These are phyloP conservation scores for Caretta caretta DNA, from an alignment of 2,113 vertebrate species.

Conservation along the genomic window DNA sequence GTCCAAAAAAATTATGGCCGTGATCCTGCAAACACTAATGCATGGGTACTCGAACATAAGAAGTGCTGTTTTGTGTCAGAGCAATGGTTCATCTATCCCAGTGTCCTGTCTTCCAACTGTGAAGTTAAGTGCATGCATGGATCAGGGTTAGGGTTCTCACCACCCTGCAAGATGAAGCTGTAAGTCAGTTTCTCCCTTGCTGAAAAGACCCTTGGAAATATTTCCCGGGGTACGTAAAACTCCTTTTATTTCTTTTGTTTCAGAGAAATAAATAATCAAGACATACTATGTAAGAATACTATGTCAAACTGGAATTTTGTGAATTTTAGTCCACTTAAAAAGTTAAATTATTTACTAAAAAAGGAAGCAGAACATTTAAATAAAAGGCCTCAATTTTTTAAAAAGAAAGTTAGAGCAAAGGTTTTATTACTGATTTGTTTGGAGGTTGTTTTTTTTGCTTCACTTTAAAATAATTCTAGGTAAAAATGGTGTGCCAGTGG, in stretches of 20 bases:
- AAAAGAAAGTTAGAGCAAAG: not conserved
- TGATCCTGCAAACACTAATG: not conserved
- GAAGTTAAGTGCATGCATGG: not conserved
- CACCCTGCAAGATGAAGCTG: not conserved
- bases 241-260: not conserved
- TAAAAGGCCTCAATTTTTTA: not conserved
- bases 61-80: not conserved
- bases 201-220: not conserved
- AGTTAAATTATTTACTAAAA: not conserved
- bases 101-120: not conserved
- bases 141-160: not conserved
- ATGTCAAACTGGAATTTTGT: not conserved
- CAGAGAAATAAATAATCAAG: not conserved
- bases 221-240: not conserved
- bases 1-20: not conserved
- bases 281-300: not conserved
- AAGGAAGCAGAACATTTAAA: not conserved
- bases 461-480: slow-evolving; percentile 77
- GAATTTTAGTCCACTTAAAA: not conserved
- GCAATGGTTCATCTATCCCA: not conserved
- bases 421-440: not conserved
- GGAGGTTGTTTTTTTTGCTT: not conserved
- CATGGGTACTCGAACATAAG: not conserved
- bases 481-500: slow-evolving; percentile 85
- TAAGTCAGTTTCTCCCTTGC: not conserved